A percentile compares a stretch with the other conserved stretches of the same genome.
phyloP scores from a whole-genome alignment of 2,113 vertebrate genomes.

The Dipodomys stephensi region DNA sequence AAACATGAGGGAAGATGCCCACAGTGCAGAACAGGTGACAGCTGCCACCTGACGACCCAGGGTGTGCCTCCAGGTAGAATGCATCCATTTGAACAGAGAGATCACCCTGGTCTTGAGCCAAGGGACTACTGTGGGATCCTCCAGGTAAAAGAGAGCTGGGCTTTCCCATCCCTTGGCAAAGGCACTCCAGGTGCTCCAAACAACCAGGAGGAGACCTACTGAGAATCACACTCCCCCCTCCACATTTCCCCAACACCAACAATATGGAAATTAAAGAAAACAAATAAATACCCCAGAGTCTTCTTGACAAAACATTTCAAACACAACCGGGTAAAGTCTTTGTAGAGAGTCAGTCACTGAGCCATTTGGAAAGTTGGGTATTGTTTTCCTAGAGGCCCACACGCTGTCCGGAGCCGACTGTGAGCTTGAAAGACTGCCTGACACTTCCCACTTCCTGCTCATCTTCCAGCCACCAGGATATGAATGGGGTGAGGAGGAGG shows the following conservation, averaged over 20 bases:
- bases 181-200: background rate
- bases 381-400: conserved; percentile 63
- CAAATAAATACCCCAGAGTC: background rate
- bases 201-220: background rate
- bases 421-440: conserved; percentile 66
- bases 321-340: background rate
- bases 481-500: conserved; percentile 60
- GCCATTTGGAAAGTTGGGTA: conserved; percentile 27
- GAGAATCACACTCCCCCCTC: background rate
- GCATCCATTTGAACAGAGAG: background rate
- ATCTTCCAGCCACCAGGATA: conserved; percentile 80
- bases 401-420: background rate
- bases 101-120: background rate
- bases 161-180: rapidly evolving
- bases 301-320: background rate
- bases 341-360: background rate
- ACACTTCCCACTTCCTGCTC: conserved; percentile 81
- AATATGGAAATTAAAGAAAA: conserved; percentile 25
- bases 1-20: background rate
- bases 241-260: background rate
- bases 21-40: background rate
- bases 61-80: background rate
- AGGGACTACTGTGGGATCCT: rapidly evolving
- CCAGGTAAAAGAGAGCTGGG: background rate
- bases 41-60: background rate